Evolutionary conservation across 2,113 vertebrate species (phyloP), one percentile per base, ranked within the genome.

Genomic region (Lampris incognitus): DNA sequence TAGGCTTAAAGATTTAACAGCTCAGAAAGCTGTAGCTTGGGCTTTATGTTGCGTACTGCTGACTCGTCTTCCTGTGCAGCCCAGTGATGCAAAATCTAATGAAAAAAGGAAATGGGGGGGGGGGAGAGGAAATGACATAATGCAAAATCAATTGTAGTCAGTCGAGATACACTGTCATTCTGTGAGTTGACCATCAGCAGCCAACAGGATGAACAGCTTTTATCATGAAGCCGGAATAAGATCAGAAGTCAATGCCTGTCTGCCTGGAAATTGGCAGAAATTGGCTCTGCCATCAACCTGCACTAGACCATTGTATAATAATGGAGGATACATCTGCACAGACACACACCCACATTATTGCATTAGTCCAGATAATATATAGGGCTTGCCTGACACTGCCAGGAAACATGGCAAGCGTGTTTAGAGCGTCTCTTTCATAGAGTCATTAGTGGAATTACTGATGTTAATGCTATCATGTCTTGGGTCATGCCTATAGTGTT

Each of bases 51-150:
- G 38, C 73, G 72, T 79, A 85, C 69, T 66, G 79, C 71, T 72
- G 81, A 78, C 76, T 78, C 68, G 24, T 56, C 81, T 87, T 90
- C 81, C 87, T 90, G 70, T 85, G 69, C 9, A 38, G 75, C 5
- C 67, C 72, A 61, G 62, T 37, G 2, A 46, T 51, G 57, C 24
- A 76, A 13, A 1, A 0, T 76, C 41, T 48, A 24, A 6, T 3
- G 9, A 55, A 51, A 66, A 76, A 48, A 76, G 75, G 69, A 83
- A 85, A 58, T 38, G 67, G 61, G 66, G 10, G 11, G 57, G 63
- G 66, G 78, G 11, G 70, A 60, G 64, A 84, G 84, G 84, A 80
- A 83, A 24, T 81, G 66, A 80, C 66, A 48, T 52, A 70, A 78
- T 11, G 69, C 11, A 6, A 66, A 46, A 69, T 61, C 44, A 62